These are phyloP conservation scores for Agraylea sexmaculata DNA, from an alignment of 1,140 invertebrate genomes.

Conservation along the genomic window DNA sequence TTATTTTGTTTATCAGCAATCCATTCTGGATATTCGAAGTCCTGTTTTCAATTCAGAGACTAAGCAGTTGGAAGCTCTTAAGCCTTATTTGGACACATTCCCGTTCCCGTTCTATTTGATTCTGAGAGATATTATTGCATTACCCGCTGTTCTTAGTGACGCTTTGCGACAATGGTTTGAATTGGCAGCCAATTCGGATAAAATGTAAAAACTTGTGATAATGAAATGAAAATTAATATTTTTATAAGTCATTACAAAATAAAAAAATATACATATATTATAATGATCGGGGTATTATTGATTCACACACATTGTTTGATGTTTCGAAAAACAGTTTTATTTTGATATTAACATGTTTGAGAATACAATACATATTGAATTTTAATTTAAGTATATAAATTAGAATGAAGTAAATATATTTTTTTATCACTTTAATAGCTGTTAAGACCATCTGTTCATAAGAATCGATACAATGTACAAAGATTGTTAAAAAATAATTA, in stretches of 20 bases:
- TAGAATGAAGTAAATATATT: too few relatives aligned
- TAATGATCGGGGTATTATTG: slow-evolving; percentile 3
- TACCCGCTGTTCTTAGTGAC: slow-evolving; percentile 87
- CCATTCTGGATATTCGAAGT: slow-evolving; percentile 81
- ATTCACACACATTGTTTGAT: background rate
- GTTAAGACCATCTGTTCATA: too few relatives aligned
- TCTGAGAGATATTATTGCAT: slow-evolving; percentile 70
- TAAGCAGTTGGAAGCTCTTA: slow-evolving; percentile 38
- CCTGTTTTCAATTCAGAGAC: slow-evolving; percentile 57
- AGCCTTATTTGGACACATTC: slow-evolving; percentile 82
- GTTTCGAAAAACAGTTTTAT: slow-evolving; percentile 4
- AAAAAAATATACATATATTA: slow-evolving; percentile 8
- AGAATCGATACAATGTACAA: too few relatives aligned
- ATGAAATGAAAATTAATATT: slow-evolving; percentile 9
- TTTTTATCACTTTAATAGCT: too few relatives aligned
- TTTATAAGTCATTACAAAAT: slow-evolving; percentile 6
- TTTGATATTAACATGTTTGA: background rate
- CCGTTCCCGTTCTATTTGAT: slow-evolving; percentile 99
- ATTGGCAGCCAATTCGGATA: slow-evolving; percentile 62
- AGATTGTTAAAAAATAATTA: too few relatives aligned
- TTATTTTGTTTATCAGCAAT: slow-evolving; percentile 51
- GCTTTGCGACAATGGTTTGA: slow-evolving; percentile 98
- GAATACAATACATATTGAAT: slow-evolving; percentile 3
- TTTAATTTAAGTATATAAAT: slow-evolving; percentile 6
- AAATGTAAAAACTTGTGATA: slow-evolving; percentile 9